A percentile compares a stretch with the other conserved stretches of the same genome.
phyloP scores from a whole-genome alignment of 1,140 invertebrate genomes.

The Sitobion miscanthi region DNA sequence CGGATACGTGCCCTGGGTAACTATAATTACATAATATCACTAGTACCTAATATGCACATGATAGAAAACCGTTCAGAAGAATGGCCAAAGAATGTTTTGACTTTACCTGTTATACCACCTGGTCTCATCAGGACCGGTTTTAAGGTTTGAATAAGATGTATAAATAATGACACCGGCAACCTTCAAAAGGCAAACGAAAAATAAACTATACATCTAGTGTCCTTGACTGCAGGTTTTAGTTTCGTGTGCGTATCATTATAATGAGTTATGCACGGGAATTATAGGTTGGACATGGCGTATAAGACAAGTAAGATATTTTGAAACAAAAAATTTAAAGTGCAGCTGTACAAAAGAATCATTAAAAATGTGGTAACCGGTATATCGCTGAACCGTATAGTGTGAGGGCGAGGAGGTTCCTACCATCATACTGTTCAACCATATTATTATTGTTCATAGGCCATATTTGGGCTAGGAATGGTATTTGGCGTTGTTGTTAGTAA shows the following conservation, averaged over 20 bases:
- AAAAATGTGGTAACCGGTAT: neutral
- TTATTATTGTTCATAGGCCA: neutral
- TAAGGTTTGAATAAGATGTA: fast-evolving
- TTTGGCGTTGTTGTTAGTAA: no score
- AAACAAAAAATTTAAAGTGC: no score
- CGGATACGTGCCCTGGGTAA: no score
- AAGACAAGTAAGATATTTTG: no score
- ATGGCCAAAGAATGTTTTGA: neutral
- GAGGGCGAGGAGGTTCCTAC: neutral
- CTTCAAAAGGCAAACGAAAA: neutral
- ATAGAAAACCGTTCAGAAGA: neutral
- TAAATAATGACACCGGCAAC: neutral
- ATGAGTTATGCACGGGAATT: neutral
- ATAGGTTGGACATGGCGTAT: neutral
- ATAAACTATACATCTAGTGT: neutral
- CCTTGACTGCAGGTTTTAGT: neutral
- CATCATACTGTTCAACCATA: neutral
- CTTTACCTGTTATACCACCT: neutral
- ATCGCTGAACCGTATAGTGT: neutral
- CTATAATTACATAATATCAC: neutral
- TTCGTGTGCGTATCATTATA: neutral
- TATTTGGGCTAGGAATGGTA: neutral
- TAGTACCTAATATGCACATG: no score
- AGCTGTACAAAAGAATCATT: no score
- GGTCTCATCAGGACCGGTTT: neutral